These are phyloP conservation scores for Antedon mediterranea DNA, from an alignment of 53 echinoderm and acorn worm genomes.

Conservation along the genomic window DNA sequence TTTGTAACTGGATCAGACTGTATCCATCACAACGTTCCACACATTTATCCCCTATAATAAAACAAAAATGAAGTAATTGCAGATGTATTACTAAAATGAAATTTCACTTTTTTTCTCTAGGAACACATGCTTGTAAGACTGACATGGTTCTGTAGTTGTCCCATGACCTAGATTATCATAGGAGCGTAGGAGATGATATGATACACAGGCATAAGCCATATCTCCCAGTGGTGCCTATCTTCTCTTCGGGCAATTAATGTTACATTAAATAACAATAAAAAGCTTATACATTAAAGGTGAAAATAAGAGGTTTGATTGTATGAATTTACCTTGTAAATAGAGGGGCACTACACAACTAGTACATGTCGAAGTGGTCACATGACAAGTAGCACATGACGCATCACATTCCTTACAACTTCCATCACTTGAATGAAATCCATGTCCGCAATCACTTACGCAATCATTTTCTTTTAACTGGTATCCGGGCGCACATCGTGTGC, in stretches of 20 bases:
- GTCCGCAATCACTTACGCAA: constrained; percentile 58
- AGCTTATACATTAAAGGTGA: too few relatives aligned
- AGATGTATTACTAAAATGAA: too few relatives aligned
- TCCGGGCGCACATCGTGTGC: constrained; percentile 31
- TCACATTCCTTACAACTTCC: constrained; percentile 31
- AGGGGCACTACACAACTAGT: constrained; percentile 44
- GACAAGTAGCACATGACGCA: constrained; percentile 55
- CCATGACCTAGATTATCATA: too few relatives aligned
- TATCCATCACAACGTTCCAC: constrained; percentile 38
- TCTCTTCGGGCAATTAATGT: too few relatives aligned
- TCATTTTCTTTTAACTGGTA: constrained; percentile 17
- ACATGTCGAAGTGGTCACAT: constrained; percentile 21
- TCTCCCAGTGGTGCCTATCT: too few relatives aligned
- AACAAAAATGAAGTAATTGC: neutral
- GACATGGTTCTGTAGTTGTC: too few relatives aligned
- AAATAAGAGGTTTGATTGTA: too few relatives aligned
- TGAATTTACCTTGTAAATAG: constrained; percentile 51
- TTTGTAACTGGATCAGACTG: constrained; percentile 31
- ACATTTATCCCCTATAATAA: constrained; percentile 33
- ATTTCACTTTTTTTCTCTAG: too few relatives aligned
- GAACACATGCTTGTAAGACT: too few relatives aligned
- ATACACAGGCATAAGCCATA: too few relatives aligned
- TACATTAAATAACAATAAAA: too few relatives aligned
- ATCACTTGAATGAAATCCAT: constrained; percentile 20
- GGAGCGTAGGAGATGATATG: too few relatives aligned